phyloP scores from a whole-genome alignment of 2,888 invertebrate species.

The Rhorus exstirpatorius region DNA sequence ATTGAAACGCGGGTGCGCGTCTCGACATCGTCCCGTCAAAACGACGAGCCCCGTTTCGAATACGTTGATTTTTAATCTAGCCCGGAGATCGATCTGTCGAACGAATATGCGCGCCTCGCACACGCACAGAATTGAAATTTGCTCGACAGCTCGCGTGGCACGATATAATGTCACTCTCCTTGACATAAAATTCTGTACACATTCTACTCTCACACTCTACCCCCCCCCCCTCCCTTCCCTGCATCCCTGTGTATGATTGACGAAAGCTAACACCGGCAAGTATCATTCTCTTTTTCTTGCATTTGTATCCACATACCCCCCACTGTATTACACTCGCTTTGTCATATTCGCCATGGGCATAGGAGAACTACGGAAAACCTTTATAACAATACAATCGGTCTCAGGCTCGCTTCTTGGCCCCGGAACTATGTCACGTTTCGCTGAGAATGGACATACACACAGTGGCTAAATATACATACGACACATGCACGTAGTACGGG shows the following conservation, averaged over 20 bases:
- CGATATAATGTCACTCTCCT: slow-evolving; percentile 27
- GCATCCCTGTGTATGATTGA: neutral
- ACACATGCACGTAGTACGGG: too few relatives aligned
- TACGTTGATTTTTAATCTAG: slow-evolving; percentile 61
- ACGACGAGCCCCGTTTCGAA: slow-evolving; percentile 24
- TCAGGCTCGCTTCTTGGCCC: too few relatives aligned
- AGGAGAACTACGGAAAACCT: too few relatives aligned
- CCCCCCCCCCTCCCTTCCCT: neutral
- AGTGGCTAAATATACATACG: too few relatives aligned
- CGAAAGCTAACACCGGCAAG: too few relatives aligned
- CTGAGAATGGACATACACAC: too few relatives aligned
- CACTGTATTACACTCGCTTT: too few relatives aligned
- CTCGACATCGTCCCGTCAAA: slow-evolving; percentile 32
- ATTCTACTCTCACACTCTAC: neutral
- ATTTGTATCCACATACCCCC: too few relatives aligned
- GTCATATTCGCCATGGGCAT: too few relatives aligned
- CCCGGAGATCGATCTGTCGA: slow-evolving; percentile 61
- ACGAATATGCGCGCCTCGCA: slow-evolving; percentile 23
- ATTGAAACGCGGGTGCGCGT: slow-evolving; percentile 38
- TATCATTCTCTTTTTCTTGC: too few relatives aligned
- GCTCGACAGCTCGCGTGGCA: slow-evolving; percentile 16
- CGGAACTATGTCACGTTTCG: too few relatives aligned
- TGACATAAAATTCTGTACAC: neutral
- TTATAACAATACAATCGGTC: too few relatives aligned
- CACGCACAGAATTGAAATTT: slow-evolving; percentile 38